phyloP scores from a whole-genome alignment of 2,888 invertebrate genomes.

The Stenodera caucasica region DNA sequence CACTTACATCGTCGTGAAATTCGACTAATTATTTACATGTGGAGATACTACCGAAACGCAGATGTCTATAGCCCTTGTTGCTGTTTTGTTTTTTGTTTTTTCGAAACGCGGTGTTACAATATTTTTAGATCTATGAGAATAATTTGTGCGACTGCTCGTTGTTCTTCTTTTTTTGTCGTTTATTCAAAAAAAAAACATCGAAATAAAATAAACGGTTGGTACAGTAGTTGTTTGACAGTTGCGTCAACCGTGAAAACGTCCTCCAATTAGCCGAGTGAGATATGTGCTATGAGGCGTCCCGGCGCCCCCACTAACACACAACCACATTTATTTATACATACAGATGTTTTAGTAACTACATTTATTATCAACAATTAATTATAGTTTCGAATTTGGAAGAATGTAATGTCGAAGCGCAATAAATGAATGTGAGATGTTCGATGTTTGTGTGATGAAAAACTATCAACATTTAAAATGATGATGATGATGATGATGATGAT shows the following conservation, averaged over 20 bases:
- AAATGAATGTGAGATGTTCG: conserved; percentile 52
- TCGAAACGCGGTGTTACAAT: conserved; percentile 40
- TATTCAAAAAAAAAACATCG: too few species aligned
- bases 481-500: conserved; percentile 56
- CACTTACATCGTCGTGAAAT: conserved; percentile 34
- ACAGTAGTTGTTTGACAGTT: conserved; percentile 51
- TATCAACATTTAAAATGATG: conserved; percentile 42
- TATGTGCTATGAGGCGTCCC: conserved; percentile 45
- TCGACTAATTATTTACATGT: conserved; percentile 44
- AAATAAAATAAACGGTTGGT: conserved; percentile 47
- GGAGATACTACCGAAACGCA: conserved; percentile 32
- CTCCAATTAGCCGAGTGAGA: conserved; percentile 55
- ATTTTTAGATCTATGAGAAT: conserved; percentile 47
- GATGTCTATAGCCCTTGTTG: conserved; percentile 39
- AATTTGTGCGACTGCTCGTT: too few species aligned
- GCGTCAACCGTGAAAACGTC: conserved; percentile 53
- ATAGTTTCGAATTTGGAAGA: conserved; percentile 34
- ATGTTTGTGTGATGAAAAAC: conserved; percentile 1
- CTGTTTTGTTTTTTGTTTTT: conserved; percentile 29
- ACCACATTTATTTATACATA: neutral
- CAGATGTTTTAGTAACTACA: conserved; percentile 43
- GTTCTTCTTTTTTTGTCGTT: too few species aligned
- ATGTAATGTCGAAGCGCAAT: conserved; percentile 42
- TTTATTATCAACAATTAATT: conserved; percentile 45
- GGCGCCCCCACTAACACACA: conserved; percentile 33